phyloP scores from a whole-genome alignment of 2,888 invertebrate species.

The Callimorpha dominula region DNA sequence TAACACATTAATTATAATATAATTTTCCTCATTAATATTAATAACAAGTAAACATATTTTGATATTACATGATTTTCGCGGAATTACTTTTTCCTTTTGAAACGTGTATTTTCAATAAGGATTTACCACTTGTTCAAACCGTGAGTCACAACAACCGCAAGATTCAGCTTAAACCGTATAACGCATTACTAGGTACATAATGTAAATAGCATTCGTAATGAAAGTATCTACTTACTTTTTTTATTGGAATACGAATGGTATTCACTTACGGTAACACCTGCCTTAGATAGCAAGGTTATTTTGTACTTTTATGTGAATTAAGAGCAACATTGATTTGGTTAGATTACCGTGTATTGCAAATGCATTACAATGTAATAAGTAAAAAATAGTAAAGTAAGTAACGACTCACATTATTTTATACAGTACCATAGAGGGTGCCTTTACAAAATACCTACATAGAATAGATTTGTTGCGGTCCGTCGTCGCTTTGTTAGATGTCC shows the following conservation, averaged over 20 bases:
- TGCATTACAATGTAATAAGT: not conserved
- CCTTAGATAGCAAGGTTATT: too few species aligned
- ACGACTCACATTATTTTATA: not conserved
- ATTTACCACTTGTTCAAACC: not conserved
- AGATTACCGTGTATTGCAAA: not conserved
- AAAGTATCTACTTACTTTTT: not conserved
- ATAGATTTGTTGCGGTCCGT: too few species aligned
- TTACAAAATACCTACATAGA: too few species aligned
- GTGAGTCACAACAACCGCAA: constrained; percentile 11
- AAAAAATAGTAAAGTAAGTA: too few species aligned
- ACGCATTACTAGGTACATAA: not conserved
- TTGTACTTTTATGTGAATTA: too few species aligned
- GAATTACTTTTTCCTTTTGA: constrained; percentile 3
- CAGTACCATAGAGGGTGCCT: too few species aligned
- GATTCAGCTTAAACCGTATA: constrained; percentile 6
- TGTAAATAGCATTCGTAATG: not conserved
- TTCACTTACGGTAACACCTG: not conserved
- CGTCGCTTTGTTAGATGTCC: not conserved
- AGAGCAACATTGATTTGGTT: too few species aligned
- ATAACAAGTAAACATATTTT: not conserved
- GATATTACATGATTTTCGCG: not conserved
- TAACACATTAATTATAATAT: not conserved
- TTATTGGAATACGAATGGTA: not conserved
- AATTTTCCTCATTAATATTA: not conserved
- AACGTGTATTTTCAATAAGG: not conserved